Base-by-base conservation (phyloP, 1,140 invertebrate species). In the Bombus huntii region DNA sequence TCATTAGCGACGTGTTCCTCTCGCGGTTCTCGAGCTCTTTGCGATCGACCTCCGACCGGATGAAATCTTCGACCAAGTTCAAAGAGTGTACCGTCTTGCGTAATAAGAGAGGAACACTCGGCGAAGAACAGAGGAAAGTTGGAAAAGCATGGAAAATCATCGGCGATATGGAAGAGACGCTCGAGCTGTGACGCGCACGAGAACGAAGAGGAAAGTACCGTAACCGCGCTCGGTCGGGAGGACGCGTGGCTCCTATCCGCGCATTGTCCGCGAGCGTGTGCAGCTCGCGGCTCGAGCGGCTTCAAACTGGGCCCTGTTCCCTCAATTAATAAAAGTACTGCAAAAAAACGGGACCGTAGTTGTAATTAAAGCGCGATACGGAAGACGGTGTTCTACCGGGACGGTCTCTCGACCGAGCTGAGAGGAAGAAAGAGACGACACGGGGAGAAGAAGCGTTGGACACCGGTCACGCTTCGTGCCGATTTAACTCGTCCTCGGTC, bases 391-490 rank as follows among this genome's bases (percentile, higher is more conserved):
- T 70, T 81, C 75, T 25, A 44, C 70, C 66, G 81, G 25, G 59
- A 66, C 68, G 53, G 28, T 70, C 65, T 73, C 73, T 53, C 53
- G 74, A 72, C 66, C 75, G 72, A 37, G 37, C 3, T 65, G 82
- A 18, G 28, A 42, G 18, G 70, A 59, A 73, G 53, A 70, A 28
- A 65, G 37, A 37, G 44, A 37, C 31, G 57, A 75, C 10, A 75
- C 10, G 13, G 42, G 22, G 53, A 73, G 47, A 28, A 39, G 15
- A 89, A 53, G 18, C 81, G 75, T 91, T 92, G 93, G 94, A 94
- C 94, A 94, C 89, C 76, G 91, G 94, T 94, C 93, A 93, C 91
- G 93, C 94, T 95, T 95, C 93, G 93, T 94, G 93, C 93, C 93
- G 93, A 95, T 94, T 95, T 93, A 93, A 93, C 92, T 91, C 87